Evolutionary conservation across 2,113 vertebrate species (phyloP).

Genomic region (Alouatta palliata): DNA sequence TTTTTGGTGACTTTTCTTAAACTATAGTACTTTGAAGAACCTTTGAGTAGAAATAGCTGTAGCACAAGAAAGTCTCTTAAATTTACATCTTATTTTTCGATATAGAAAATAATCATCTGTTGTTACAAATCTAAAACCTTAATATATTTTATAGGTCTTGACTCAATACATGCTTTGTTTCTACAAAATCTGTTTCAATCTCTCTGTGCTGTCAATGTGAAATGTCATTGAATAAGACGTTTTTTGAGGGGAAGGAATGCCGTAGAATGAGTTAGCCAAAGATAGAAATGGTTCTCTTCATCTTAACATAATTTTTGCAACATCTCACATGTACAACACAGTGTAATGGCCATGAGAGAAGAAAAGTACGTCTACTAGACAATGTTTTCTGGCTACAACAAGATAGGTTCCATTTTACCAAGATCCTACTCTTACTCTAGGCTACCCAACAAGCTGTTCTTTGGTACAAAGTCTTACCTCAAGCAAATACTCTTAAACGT

Average conservation of each 20-base stretch:
- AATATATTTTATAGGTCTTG: background rate
- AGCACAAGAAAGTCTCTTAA: background rate
- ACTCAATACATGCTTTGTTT: background rate
- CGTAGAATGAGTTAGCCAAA: background rate
- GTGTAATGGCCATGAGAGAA: background rate
- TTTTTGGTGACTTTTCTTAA: background rate
- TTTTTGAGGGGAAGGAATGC: background rate
- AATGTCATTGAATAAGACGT: background rate
- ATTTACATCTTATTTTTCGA: background rate
- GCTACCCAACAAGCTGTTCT: background rate
- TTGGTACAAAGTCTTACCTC: background rate
- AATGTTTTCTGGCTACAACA: background rate
- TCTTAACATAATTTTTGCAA: background rate
- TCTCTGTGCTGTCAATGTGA: background rate
- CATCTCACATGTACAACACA: background rate
- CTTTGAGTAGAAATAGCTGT: background rate
- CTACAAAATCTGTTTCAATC: background rate
- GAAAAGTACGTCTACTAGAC: background rate
- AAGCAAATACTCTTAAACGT: background rate
- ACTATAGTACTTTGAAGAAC: background rate
- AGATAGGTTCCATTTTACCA: background rate
- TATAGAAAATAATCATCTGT: background rate
- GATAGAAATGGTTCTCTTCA: background rate
- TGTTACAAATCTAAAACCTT: conserved; percentile 10
- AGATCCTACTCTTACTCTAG: background rate